Evolutionary conservation across 2,113 vertebrate species (phyloP), one percentile per base, ranked within the genome.

Genomic region (Tamias sibiricus): DNA sequence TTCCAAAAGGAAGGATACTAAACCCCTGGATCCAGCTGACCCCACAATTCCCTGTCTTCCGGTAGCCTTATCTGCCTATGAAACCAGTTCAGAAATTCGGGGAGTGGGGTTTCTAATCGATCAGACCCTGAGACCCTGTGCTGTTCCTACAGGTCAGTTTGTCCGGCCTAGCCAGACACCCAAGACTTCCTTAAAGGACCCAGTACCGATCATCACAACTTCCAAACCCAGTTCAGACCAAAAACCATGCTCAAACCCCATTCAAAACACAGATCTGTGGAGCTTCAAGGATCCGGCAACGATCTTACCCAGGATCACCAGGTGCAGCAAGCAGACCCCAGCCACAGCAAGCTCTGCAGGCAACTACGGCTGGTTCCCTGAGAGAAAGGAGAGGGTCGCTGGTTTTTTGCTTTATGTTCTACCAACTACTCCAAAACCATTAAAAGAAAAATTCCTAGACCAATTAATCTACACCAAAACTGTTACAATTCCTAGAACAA

Each of bases 341-440:
- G 42, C 6, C 9, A 12, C 6, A 8, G 35, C 5, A 17, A 6
- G 59, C n/a, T 17, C 17, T 14, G 10, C 10, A 4, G 62, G 2
- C 57, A 89, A 42, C 42, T n/a, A 17, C 7, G 12, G 2, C 13
- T 47, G 30, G 19, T 35, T 28, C 47, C 16, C 71, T 62, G 72
- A 4, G 40, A 40, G 40, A 42, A 44, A 44, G 54, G 42, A 26
- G 30, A 2, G 26, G 30, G 19, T 0, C 4, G 4, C 30, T 62
- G 71, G 30, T n/a, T 4, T 22, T 42, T 22, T 20, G 19, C 42
- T 52, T 28, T 57, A 17, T 37, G n/a, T 32, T 32, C 30, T 37
- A 32, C 14, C 59, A 24, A 40, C 44, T 2, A 40, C 16, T 8
- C 59, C 72, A 66, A n/a, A 47, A 62, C 40, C 44, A 19, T 2